Conservation (phyloP, 2,113 vertebrate species). For the Panthera leo region DNA sequence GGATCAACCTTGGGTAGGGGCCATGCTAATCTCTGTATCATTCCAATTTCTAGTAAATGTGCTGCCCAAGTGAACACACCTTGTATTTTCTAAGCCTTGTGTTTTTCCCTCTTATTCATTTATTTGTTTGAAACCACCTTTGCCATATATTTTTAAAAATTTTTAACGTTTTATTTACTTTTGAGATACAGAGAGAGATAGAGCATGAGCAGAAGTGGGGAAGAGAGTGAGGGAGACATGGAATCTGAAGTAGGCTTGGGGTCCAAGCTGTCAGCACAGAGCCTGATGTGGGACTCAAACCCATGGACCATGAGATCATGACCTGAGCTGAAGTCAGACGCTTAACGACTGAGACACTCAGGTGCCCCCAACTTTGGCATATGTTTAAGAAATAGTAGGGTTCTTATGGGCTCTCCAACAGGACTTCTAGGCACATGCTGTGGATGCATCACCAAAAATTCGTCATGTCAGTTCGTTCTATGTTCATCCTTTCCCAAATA, state of each 20-base stretch:
- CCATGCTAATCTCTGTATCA: neutral
- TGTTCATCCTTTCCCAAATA: neutral
- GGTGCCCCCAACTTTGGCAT: neutral
- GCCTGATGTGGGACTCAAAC: no score
- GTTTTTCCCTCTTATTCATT: neutral
- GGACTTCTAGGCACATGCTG: neutral
- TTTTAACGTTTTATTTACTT: no score
- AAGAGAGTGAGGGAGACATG: no score
- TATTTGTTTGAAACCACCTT: neutral
- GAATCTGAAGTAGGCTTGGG: no score
- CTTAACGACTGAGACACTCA: no score
- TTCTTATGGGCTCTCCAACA: neutral
- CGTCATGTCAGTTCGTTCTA: neutral
- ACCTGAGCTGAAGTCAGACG: no score
- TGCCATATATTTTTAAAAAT: neutral
- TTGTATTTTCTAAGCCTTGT: neutral
- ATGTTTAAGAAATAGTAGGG: neutral
- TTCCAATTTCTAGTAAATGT: neutral
- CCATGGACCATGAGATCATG: no score
- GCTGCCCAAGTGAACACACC: neutral
- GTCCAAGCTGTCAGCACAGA: no score
- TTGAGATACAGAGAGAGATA: no score
- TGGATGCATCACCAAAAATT: neutral
- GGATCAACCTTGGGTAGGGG: neutral
- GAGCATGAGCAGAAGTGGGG: no score